phyloP scores from a whole-genome alignment of 2,113 vertebrate species.

The Nothocercus julius region DNA sequence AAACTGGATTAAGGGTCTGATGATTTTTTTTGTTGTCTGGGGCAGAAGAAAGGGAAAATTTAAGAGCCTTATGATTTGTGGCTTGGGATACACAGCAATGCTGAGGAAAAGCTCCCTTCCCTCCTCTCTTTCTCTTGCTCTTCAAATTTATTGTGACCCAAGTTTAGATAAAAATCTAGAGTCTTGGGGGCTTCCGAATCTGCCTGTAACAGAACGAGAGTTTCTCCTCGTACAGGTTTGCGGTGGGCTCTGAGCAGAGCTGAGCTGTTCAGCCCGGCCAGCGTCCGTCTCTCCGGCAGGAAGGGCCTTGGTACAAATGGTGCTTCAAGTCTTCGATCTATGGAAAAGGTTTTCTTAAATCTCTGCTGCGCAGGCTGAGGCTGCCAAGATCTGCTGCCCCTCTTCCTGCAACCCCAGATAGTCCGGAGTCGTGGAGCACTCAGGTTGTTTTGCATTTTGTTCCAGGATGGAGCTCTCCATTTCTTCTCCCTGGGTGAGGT shows the following conservation, averaged over 20 bases:
- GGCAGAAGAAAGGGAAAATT: background rate
- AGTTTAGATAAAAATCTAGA: background rate
- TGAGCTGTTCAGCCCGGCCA: background rate
- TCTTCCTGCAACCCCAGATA: background rate
- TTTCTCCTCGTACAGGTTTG: accelerated
- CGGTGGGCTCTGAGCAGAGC: background rate
- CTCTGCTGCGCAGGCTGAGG: background rate
- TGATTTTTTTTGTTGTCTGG: slow-evolving; percentile 1
- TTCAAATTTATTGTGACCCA: background rate
- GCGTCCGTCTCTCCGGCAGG: background rate
- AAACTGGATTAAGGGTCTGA: background rate
- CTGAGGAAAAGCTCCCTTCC: background rate
- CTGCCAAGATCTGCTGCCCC: background rate
- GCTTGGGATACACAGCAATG: background rate
- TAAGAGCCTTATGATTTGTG: background rate
- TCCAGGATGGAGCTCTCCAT: background rate
- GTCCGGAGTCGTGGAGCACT: background rate
- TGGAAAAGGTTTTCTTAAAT: background rate
- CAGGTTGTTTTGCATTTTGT: background rate
- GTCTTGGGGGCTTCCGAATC: background rate
- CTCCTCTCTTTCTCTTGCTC: background rate
- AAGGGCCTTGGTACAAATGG: background rate
- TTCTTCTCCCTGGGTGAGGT: background rate
- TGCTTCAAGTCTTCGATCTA: background rate
- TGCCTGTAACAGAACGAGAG: background rate